Evolutionary conservation across 2,888 invertebrate genomes (phyloP).

Genomic region (Dolichopus griseipennis): DNA sequence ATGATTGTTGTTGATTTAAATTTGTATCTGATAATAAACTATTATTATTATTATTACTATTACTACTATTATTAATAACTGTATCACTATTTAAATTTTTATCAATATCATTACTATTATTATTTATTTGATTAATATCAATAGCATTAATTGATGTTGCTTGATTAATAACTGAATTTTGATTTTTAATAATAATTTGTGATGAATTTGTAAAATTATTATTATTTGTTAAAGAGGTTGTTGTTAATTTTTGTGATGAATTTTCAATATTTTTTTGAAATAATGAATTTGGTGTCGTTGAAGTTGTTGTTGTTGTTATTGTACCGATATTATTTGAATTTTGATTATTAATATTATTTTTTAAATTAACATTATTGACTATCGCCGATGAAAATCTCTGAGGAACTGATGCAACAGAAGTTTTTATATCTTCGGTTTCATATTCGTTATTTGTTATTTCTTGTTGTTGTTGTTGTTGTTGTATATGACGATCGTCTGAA

Average conservation of each 20-base stretch:
- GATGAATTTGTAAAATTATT: not conserved
- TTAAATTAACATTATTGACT: constrained; percentile 14
- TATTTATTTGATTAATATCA: not conserved
- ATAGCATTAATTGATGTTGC: not conserved
- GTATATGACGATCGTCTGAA: not conserved
- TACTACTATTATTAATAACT: not conserved
- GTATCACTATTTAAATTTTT: not conserved
- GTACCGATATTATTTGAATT: not conserved
- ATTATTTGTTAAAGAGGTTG: not conserved
- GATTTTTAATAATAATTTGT: constrained; percentile 1
- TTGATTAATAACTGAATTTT: constrained; percentile 3
- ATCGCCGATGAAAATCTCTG: constrained; percentile 21
- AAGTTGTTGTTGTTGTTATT: not conserved
- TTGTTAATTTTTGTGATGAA: not conserved
- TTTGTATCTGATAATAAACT: not conserved
- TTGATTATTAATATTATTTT: not conserved
- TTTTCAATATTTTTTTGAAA: not conserved
- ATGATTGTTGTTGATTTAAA: not conserved
- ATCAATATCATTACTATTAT: not conserved
- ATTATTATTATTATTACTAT: not conserved
- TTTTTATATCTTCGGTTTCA: not conserved
- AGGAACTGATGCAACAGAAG: not conserved
- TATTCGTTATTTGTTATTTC: not conserved
- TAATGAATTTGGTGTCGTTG: not conserved
- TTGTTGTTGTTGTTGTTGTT: no score